Percentiles rank a stretch among this genome's conserved stretches.
These are phyloP conservation scores for Shinisaurus crocodilurus DNA, from an alignment of 2,113 vertebrate species.

Conservation along the genomic window DNA sequence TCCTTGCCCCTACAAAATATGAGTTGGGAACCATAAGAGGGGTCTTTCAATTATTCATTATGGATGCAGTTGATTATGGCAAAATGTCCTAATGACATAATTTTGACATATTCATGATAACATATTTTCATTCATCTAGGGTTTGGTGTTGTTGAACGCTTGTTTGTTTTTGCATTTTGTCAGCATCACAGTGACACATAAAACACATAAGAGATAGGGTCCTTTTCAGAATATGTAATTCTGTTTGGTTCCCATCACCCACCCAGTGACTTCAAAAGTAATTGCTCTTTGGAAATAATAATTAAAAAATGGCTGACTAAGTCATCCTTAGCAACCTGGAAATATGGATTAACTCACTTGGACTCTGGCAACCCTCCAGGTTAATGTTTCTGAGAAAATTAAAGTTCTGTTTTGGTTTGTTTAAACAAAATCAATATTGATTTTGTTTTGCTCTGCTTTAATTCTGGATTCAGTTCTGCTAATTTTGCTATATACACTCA, in stretches of 20 bases:
- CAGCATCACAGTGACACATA: no score
- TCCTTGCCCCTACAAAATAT: no score
- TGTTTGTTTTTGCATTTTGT: no score
- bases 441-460: constrained; percentile 29
- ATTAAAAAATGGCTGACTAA: not conserved
- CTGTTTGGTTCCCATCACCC: not conserved
- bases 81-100: no score
- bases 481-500: constrained; percentile 20
- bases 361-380: constrained; percentile 11
- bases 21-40: no score
- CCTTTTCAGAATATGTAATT: not conserved
- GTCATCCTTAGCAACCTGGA: constrained; percentile 1
- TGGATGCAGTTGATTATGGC: no score
- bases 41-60: no score
- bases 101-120: no score
- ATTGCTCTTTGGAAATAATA: not conserved
- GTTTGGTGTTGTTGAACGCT: no score
- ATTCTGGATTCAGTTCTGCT: constrained; percentile 40
- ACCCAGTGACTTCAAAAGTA: not conserved
- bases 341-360: constrained; percentile 37
- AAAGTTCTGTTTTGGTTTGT: constrained; percentile 15
- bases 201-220: not conserved
- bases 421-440: constrained; percentile 45
- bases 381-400: constrained; percentile 50
- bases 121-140: no score